Percentiles rank a stretch among this genome's conserved stretches.
phyloP scores from a whole-genome alignment of 2,888 invertebrate species.

The Suillia variegata region DNA sequence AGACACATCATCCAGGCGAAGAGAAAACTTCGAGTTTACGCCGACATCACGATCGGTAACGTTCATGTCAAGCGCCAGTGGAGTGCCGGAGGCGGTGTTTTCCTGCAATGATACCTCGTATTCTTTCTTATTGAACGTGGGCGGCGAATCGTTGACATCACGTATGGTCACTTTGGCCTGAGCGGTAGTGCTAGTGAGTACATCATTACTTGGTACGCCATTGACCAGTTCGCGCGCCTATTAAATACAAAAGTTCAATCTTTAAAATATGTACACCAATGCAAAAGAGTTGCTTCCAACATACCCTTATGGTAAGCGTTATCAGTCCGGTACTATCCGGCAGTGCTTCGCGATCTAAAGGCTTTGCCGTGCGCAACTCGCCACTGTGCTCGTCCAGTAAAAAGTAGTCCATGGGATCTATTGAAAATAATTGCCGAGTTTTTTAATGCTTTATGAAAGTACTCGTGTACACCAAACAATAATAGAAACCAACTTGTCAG shows the following conservation, averaged over 20 bases:
- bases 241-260: neutral
- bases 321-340: constrained; percentile 80
- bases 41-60: constrained; percentile 88
- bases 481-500: constrained; percentile 74
- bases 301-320: constrained; percentile 74
- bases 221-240: constrained; percentile 80
- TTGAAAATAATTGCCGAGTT: neutral
- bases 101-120: constrained; percentile 82
- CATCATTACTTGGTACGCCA: constrained; percentile 71
- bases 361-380: constrained; percentile 81
- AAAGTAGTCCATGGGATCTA: constrained; percentile 89
- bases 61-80: constrained; percentile 82
- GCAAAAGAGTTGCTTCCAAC: constrained; percentile 26
- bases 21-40: constrained; percentile 79
- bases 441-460: too few species aligned
- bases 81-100: constrained; percentile 80
- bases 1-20: constrained; percentile 79
- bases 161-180: constrained; percentile 82
- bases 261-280: neutral
- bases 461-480: constrained; percentile 21
- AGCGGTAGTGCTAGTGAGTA: constrained; percentile 72
- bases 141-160: constrained; percentile 89
- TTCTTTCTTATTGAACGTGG: constrained; percentile 80
- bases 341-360: constrained; percentile 82
- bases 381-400: constrained; percentile 78